A percentile compares a stretch with the other conserved stretches of the same genome.
These are phyloP conservation scores for Prolemur simus DNA, from an alignment of 2,113 vertebrate species.

Conservation along the genomic window DNA sequence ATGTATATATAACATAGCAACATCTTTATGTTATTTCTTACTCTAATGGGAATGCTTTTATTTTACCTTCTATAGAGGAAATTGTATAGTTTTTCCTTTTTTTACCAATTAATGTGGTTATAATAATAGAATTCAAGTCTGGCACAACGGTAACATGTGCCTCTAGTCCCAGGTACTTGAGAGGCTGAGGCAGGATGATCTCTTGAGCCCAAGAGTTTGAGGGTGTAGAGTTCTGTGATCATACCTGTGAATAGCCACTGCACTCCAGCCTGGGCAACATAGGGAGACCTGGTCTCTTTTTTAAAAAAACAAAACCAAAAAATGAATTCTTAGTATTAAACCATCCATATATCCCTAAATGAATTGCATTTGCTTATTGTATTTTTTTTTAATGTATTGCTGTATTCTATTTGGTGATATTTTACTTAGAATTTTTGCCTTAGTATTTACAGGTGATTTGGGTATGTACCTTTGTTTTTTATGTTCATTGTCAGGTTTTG, in stretches of 20 bases:
- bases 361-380: neutral
- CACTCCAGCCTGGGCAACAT: no score
- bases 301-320: neutral
- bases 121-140: neutral
- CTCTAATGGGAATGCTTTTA: neutral
- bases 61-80: neutral
- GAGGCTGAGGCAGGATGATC: no score
- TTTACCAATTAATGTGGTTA: neutral
- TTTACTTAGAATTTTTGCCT: conserved; percentile 15
- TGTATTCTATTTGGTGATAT: neutral
- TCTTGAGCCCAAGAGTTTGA: no score
- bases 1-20: no score
- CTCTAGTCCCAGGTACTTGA: no score
- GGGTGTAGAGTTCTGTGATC: no score
- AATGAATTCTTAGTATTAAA: neutral
- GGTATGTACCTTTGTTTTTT: neutral
- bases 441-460: neutral
- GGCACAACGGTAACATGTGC: no score
- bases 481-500: neutral
- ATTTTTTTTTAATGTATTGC: neutral
- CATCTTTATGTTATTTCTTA: neutral
- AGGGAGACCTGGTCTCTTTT: no score
- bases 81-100: neutral
- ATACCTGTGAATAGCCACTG: no score
- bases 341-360: neutral